phyloP scores from a whole-genome alignment of 2,113 vertebrate species.

The Sturnus vulgaris region DNA sequence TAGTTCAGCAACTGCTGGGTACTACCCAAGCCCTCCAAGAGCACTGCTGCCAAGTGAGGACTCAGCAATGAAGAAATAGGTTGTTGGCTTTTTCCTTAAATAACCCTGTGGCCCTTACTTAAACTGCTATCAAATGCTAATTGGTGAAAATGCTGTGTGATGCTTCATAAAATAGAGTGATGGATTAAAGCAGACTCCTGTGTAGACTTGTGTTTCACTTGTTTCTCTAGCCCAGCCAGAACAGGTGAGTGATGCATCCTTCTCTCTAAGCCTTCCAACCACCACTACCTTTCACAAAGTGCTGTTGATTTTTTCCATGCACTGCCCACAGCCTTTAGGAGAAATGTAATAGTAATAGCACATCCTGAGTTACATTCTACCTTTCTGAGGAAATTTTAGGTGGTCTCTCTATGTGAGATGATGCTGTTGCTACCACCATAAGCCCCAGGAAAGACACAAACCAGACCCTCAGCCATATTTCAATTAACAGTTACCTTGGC shows the following conservation, averaged over 20 bases:
- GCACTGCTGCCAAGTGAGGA: constrained; percentile 78
- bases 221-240: background rate
- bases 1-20: constrained; percentile 83
- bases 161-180: constrained; percentile 53
- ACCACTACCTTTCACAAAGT: background rate
- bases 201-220: constrained; percentile 27
- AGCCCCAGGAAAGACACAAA: background rate
- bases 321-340: background rate
- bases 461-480: background rate
- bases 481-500: background rate
- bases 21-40: constrained; percentile 88
- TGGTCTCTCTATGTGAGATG: background rate
- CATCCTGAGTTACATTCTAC: background rate
- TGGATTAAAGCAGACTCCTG: constrained; percentile 39
- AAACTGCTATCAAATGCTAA: constrained; percentile 38
- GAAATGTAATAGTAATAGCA: background rate
- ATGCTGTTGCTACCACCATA: background rate
- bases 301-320: background rate
- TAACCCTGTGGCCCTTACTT: constrained; percentile 11
- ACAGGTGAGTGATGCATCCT: background rate
- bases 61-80: constrained; percentile 51
- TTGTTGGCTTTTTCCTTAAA: background rate
- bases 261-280: background rate
- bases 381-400: background rate
- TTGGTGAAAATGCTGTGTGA: constrained; percentile 43